phyloP scores from a whole-genome alignment of 2,797 vertebrate species.

The Ctenosaura bakeri region DNA sequence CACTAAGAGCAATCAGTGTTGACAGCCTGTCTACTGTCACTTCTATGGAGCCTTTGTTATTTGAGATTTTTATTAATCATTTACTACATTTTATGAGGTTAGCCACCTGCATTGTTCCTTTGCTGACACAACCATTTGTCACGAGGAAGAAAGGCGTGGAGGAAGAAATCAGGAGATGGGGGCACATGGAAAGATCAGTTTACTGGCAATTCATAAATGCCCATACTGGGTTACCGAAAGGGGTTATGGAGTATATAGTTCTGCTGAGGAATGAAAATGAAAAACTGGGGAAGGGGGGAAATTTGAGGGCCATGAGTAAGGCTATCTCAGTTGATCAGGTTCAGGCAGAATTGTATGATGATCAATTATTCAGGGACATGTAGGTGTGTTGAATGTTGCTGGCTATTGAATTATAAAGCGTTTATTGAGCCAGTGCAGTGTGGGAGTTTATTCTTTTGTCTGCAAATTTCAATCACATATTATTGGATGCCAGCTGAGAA shows the following conservation, averaged over 20 bases:
- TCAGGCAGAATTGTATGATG: slow-evolving; percentile 62
- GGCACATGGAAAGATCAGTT: slow-evolving; percentile 65
- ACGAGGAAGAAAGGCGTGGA: slow-evolving; percentile 54
- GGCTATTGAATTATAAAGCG: slow-evolving; percentile 67
- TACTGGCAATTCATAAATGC: slow-evolving; percentile 70
- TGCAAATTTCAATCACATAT: slow-evolving; percentile 31
- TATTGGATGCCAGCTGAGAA: slow-evolving; percentile 36
- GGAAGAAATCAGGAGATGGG: slow-evolving; percentile 64
- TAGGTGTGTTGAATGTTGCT: slow-evolving; percentile 68
- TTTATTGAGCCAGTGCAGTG: slow-evolving; percentile 50
- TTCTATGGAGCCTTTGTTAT: slow-evolving; percentile 62
- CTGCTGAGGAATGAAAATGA: slow-evolving; percentile 69
- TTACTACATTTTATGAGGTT: slow-evolving; percentile 76
- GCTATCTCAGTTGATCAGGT: slow-evolving; percentile 68
- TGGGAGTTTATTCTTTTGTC: slow-evolving; percentile 46
- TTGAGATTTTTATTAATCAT: slow-evolving; percentile 76
- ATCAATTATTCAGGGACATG: slow-evolving; percentile 80
- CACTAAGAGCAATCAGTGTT: slow-evolving; percentile 46
- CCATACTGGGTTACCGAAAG: slow-evolving; percentile 71
- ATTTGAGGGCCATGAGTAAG: slow-evolving; percentile 60
- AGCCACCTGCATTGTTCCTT: slow-evolving; percentile 76
- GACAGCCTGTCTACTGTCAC: slow-evolving; percentile 35
- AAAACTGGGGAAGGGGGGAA: slow-evolving; percentile 51
- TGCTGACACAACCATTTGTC: slow-evolving; percentile 78
- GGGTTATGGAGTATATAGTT: slow-evolving; percentile 62